Percentiles rank a stretch among this genome's conserved stretches.
Conservation (phyloP, 2,888 invertebrate species). For the Morpho deidamia region DNA sequence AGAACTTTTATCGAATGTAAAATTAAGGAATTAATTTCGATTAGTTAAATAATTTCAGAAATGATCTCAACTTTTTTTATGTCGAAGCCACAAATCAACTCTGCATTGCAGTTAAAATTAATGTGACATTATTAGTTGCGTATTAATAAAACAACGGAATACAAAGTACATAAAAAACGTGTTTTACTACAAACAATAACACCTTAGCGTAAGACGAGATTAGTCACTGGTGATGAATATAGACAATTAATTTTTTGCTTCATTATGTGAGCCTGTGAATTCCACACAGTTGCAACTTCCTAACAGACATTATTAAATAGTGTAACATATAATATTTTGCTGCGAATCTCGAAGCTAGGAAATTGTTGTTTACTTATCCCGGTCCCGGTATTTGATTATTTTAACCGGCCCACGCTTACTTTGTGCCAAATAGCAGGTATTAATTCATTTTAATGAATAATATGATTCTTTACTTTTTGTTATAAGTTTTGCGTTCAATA, state of each 20-base stretch:
- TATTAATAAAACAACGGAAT: not conserved
- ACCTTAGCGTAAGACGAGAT: constrained; percentile 19
- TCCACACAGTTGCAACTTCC: constrained; percentile 19
- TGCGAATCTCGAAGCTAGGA: not conserved
- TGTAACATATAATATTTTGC: constrained; percentile 3
- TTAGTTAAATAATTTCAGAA: too few species aligned
- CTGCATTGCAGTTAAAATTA: too few species aligned
- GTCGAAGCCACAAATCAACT: too few species aligned
- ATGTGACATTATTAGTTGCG: not conserved
- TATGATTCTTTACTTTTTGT: not conserved
- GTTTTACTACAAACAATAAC: constrained; percentile 21
- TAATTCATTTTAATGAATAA: not conserved
- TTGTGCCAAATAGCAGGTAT: not conserved
- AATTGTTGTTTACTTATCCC: not conserved
- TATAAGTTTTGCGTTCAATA: too few species aligned
- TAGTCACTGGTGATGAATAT: constrained; percentile 28
- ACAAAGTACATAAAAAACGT: constrained; percentile 9
- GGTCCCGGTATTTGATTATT: constrained; percentile 1
- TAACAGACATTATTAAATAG: constrained; percentile 6
- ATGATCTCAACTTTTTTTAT: too few species aligned
- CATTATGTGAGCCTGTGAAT: constrained; percentile 15
- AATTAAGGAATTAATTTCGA: too few species aligned
- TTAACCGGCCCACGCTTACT: not conserved
- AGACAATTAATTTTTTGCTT: constrained; percentile 24
- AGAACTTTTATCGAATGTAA: too few species aligned